A percentile compares a stretch with the other conserved stretches of the same genome.
phyloP scores from a whole-genome alignment of 2,113 vertebrate genomes.

The Candoia aspera region DNA sequence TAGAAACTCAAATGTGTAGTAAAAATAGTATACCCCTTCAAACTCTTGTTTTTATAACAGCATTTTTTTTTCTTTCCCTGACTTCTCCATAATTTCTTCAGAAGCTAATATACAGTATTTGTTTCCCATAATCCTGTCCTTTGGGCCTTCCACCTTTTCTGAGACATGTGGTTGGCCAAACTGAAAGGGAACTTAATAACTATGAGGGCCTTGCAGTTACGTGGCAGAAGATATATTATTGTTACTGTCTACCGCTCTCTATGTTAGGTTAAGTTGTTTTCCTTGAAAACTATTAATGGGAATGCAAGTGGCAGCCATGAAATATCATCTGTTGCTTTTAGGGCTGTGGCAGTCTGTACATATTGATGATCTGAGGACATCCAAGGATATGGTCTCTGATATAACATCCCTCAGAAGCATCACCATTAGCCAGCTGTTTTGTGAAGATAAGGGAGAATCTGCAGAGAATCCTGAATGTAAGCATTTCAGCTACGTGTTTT shows the following conservation, averaged over 20 bases:
- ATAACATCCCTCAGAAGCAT: conserved; percentile 83
- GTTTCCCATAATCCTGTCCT: not conserved
- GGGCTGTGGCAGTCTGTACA: conserved; percentile 92
- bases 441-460: conserved; percentile 45
- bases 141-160: not conserved
- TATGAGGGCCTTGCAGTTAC: not conserved
- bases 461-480: conserved; percentile 62
- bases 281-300: not conserved
- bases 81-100: no score
- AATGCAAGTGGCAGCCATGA: not conserved
- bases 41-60: not conserved
- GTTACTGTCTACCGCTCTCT: not conserved
- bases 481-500: conserved; percentile 24
- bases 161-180: not conserved
- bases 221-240: not conserved
- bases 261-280: not conserved
- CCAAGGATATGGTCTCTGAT: conserved; percentile 84
- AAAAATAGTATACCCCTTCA: not conserved
- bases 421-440: conserved; percentile 89
- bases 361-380: conserved; percentile 90
- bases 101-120: not conserved
- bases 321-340: conserved; percentile 38
- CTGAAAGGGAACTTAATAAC: no score
- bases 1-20: not conserved
- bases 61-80: no score